phyloP scores from a whole-genome alignment of 1,140 invertebrate species.

The Scaptomyza hsui region DNA sequence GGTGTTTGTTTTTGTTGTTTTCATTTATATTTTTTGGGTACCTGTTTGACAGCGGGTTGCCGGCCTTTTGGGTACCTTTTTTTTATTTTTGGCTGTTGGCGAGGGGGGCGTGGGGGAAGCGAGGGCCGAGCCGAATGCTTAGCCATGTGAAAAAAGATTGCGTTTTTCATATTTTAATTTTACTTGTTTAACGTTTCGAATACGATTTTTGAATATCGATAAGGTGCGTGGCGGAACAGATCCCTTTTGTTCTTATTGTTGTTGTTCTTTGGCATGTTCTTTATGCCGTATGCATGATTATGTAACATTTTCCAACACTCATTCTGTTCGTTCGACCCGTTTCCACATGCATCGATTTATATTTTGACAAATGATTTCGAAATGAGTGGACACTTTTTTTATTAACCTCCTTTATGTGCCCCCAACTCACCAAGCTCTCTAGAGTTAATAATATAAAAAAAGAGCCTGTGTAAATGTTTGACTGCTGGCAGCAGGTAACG shows the following conservation, averaged over 20 bases:
- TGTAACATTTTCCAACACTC: constrained; percentile 64
- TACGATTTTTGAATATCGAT: constrained; percentile 81
- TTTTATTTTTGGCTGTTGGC: not conserved
- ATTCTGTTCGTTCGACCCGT: constrained; percentile 19
- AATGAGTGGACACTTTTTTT: constrained; percentile 77
- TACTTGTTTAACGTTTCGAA: constrained; percentile 67
- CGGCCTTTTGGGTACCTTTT: constrained; percentile 42
- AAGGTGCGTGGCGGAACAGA: constrained; percentile 68
- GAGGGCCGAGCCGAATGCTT: constrained; percentile 53
- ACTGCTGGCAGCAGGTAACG: constrained; percentile 18
- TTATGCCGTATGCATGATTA: constrained; percentile 67
- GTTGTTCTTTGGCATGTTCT: constrained; percentile 34
- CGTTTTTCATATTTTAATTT: constrained; percentile 82
- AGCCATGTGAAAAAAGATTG: constrained; percentile 81
- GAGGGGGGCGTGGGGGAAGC: not conserved
- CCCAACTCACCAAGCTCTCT: not conserved
- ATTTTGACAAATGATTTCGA: constrained; percentile 79
- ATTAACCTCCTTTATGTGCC: constrained; percentile 2
- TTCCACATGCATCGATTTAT: constrained; percentile 69
- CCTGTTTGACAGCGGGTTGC: constrained; percentile 78
- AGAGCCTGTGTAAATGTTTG: constrained; percentile 49
- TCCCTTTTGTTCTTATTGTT: constrained; percentile 40
- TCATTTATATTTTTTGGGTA: constrained; percentile 35
- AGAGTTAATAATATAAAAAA: constrained; percentile 53
- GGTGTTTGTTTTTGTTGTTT: constrained; percentile 10